phyloP scores from a whole-genome alignment of 2,888 invertebrate genomes.

The Chloroclysta siterata region DNA sequence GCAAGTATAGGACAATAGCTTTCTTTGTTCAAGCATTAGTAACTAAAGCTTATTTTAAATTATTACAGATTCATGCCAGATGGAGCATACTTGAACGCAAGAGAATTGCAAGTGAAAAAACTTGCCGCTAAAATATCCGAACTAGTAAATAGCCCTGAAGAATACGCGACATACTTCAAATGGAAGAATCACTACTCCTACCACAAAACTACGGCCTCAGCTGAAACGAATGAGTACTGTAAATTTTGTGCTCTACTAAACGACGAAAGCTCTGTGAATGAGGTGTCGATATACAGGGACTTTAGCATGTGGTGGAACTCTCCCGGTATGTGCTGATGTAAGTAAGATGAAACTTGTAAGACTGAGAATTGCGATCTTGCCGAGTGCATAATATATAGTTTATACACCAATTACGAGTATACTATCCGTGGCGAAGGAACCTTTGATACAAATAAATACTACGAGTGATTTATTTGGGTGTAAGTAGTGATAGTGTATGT shows the following conservation, averaged over 20 bases:
- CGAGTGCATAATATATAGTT: no score
- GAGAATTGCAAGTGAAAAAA: conserved; percentile 50
- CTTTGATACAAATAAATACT: no score
- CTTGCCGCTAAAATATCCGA: conserved; percentile 63
- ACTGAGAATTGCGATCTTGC: neutral
- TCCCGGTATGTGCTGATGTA: conserved; percentile 30
- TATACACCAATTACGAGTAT: no score
- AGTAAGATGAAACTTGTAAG: neutral
- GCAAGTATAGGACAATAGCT: no score
- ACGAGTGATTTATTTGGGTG: no score
- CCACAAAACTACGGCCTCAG: conserved; percentile 51
- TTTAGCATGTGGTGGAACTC: conserved; percentile 70
- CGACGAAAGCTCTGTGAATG: conserved; percentile 53
- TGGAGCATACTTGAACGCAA: conserved; percentile 67
- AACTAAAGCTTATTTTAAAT: neutral
- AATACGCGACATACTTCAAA: conserved; percentile 66
- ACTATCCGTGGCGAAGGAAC: no score
- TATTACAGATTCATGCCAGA: conserved; percentile 73
- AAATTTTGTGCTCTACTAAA: conserved; percentile 66
- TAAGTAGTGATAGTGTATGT: no score
- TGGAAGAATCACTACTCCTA: conserved; percentile 73
- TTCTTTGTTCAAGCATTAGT: no score
- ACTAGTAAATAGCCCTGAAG: conserved; percentile 58
- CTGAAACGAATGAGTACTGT: conserved; percentile 71
- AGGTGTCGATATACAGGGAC: conserved; percentile 52